Base-by-base conservation (phyloP, 2,888 invertebrate species). In the Andricus curvator region DNA sequence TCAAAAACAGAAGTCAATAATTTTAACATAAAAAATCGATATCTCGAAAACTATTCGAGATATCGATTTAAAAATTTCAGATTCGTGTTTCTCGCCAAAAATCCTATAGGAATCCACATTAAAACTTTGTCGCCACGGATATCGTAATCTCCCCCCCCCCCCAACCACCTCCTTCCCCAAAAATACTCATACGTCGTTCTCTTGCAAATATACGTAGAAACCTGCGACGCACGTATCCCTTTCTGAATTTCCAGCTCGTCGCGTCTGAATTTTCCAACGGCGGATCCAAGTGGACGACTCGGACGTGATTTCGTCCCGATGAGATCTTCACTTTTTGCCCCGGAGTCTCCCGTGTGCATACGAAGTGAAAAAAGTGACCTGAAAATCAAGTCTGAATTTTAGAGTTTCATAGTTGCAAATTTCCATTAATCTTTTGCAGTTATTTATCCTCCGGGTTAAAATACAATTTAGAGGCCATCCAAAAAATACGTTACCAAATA, bases 261-360 rank as follows among this genome's bases (percentile, higher is more conserved):
- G 85, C 84, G 79, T 70, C 78, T 83, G 83, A 86, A 85, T 85
- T 84, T 86, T 82, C 84, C 79, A 78, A 64, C 62, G 33, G n/a
- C 37, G 33, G 33, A 56, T 20, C 11, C 11, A 51, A 70, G 74
- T 74, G 74, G 74, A 74, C 74, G 56, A 60, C 56, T 74, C 74
- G 74, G 56, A 74, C 33, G 56, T 74, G 74, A 74, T 74, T 74
- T 74, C 13, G 33, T 25, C 13, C 33, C 20, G 33, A 74, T 56
- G 56, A 74, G 56, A 56, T 74, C 33, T 51, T 56, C 74, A 74
- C 74, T 74, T 74, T 70, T 74, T 74, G 33, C 56, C 33, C 5
- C 56, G 3, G 4, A n/a, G 37, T 56, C 51, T 29, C 51, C 15
- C 74, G 1, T 25, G 15, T 29, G 74, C 37, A 29, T 33, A 56